Base-by-base conservation (phyloP, 2,888 invertebrate species). In the Lasioglossum malachurum region DNA sequence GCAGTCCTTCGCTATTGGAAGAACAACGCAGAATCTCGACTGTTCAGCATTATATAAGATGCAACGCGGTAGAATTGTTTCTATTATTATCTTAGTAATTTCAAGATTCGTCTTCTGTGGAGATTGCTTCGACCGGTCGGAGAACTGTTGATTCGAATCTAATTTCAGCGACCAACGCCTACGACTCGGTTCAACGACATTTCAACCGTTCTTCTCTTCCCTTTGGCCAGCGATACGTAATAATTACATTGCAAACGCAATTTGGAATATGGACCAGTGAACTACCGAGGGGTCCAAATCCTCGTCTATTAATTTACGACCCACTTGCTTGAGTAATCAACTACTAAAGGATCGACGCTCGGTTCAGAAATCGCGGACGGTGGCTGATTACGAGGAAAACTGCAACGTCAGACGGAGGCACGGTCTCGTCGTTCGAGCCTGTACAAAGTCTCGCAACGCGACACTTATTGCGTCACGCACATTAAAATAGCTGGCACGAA, bases 401-500 rank as follows among this genome's bases (percentile, higher is more conserved):
- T 76, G 75, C 83, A 71, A 53, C 71, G 72, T 83, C 85, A 57
- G 16, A n/a, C 64, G 35, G 27, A 46, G 75, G 35, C 23, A 41
- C 71, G 67, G 16, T 75, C 74, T 74, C n/a, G 35, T 74, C 80
- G 53, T 69, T 35, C 84, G 78, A 69, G 57, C 80, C 69, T 67
- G 77, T 80, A 53, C 86, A 80, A 84, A 85, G 84, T 84, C 80
- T 75, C 72, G n/a, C n/a, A 78, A 73, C 2, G 38, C 46, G 14
- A 49, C 49, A 60, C 84, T 60, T 23, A 44, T 88, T 86, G 60
- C 86, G 86, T 85, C 86, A 86, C 72, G 23, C 35, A 31, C 27
- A 46, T 76, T 73, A 73, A 79, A 85, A 85, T 79, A 84, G 46
- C 75, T 44, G n/a, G 60, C 46, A 41, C 23, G 60, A 19, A 53